Percentiles rank a stretch among this genome's conserved stretches.
phyloP scores from a whole-genome alignment of 2,888 invertebrate genomes.

The Drosophila differens region DNA sequence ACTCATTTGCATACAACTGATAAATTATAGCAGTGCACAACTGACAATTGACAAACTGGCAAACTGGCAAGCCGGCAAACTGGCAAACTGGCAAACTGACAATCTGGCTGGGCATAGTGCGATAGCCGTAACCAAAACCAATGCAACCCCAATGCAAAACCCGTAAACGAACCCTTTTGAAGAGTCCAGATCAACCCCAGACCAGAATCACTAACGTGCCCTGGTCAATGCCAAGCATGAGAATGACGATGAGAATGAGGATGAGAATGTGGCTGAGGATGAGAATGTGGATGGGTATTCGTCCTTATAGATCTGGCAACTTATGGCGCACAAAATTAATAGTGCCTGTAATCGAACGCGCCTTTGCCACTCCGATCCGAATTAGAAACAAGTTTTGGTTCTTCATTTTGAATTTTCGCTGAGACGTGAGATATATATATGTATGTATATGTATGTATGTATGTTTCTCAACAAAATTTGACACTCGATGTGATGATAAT shows the following conservation, averaged over 20 bases:
- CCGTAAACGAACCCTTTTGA: constrained; percentile 37
- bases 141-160: constrained; percentile 39
- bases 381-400: constrained; percentile 46
- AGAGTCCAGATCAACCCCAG: constrained; percentile 35
- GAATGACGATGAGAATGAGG: not conserved
- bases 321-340: constrained; percentile 41
- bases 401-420: constrained; percentile 6
- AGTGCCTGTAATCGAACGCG: constrained; percentile 46
- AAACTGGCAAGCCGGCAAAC: constrained; percentile 1
- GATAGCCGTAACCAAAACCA: constrained; percentile 50
- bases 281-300: not conserved
- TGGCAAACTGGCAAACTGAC: not conserved
- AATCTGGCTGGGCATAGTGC: constrained; percentile 9
- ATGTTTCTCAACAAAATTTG: constrained; percentile 31
- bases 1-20: constrained; percentile 80
- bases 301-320: constrained; percentile 18
- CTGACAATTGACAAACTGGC: constrained; percentile 71
- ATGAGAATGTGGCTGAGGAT: not conserved
- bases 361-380: constrained; percentile 3
- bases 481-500: constrained; percentile 36
- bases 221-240: constrained; percentile 44
- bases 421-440: constrained; percentile 9
- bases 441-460: not conserved
- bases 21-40: constrained; percentile 64
- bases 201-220: constrained; percentile 3